Evolutionary conservation across 2,113 vertebrate genomes (phyloP).

Genomic region (Trochalopteron elliotii): DNA sequence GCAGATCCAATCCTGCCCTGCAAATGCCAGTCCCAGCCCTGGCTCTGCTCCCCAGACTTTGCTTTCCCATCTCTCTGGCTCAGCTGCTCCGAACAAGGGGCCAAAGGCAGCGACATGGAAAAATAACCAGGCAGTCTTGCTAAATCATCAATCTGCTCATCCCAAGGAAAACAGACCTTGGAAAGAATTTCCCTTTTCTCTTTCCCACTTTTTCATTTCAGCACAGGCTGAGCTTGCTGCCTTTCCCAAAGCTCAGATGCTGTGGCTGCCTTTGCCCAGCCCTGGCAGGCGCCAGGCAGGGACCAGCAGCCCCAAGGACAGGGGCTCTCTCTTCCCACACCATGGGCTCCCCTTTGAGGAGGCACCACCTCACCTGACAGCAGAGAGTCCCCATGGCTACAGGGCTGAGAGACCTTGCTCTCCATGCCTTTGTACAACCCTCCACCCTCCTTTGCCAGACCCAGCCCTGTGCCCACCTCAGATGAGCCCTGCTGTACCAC

Average conservation of each 20-base stretch:
- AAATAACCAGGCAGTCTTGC: neutral
- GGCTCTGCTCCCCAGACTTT: neutral
- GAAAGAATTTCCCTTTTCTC: neutral
- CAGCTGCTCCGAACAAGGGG: neutral
- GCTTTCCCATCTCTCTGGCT: neutral
- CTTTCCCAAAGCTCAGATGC: neutral
- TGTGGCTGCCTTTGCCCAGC: neutral
- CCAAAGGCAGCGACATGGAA: neutral
- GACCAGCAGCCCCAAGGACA: neutral
- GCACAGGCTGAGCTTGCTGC: neutral
- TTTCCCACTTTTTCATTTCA: neutral
- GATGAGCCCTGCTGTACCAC: neutral
- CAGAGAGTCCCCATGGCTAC: neutral
- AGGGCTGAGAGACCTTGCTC: neutral
- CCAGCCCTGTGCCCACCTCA: neutral
- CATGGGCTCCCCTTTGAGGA: neutral
- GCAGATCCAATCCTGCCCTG: neutral
- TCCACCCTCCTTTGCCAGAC: neutral
- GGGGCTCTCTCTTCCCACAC: rapidly evolving
- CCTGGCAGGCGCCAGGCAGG: neutral
- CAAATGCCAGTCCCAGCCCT: neutral
- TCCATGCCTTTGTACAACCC: neutral
- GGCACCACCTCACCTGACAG: neutral
- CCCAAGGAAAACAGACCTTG: neutral
- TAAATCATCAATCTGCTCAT: neutral